Conservation (phyloP, 2,113 vertebrate genomes). For the Lathamus discolor region DNA sequence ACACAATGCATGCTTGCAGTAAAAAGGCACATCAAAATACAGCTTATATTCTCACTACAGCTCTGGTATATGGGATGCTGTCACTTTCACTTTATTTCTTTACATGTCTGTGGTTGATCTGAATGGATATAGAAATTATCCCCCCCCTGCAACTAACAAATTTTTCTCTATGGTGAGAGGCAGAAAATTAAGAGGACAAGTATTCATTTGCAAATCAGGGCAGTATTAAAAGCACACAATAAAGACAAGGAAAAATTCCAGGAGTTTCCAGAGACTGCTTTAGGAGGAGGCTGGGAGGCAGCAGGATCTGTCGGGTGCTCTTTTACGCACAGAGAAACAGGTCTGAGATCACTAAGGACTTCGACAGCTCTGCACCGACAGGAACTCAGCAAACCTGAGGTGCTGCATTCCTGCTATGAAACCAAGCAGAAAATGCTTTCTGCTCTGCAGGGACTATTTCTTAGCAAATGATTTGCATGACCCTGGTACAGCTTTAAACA, state of each 20-base stretch:
- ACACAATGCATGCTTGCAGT: background rate
- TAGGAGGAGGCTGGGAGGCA: background rate
- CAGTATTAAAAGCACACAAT: background rate
- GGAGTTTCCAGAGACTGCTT: background rate
- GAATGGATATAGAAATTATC: background rate
- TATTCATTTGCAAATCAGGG: background rate
- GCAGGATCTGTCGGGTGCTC: background rate
- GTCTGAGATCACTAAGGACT: background rate
- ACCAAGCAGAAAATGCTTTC: constrained; percentile 25
- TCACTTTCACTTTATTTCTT: background rate
- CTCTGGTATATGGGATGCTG: background rate
- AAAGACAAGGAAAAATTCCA: background rate
- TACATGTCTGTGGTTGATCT: background rate
- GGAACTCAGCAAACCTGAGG: background rate
- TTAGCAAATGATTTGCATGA: background rate
- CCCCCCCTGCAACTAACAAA: background rate
- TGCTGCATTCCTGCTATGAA: background rate
- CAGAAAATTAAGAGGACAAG: background rate
- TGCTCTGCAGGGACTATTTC: background rate
- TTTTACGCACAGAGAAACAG: background rate
- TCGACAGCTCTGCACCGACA: background rate
- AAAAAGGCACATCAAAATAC: background rate
- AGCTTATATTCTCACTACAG: background rate
- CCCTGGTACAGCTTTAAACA: background rate
- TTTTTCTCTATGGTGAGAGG: background rate